These are phyloP conservation scores for Solea senegalensis DNA, from an alignment of 2,113 vertebrate species.

Conservation along the genomic window DNA sequence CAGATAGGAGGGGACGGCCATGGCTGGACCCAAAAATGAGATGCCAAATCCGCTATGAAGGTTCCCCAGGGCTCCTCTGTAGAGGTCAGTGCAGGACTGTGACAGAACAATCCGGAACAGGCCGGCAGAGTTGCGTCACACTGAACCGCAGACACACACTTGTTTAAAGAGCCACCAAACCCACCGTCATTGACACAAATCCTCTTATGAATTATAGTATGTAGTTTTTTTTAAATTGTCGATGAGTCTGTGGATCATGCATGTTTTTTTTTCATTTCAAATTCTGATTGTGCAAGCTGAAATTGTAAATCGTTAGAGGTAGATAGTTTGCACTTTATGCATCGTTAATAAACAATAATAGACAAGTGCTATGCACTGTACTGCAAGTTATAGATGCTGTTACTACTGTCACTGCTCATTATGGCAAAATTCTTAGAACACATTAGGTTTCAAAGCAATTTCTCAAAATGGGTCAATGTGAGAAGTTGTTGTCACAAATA, in stretches of 20 bases:
- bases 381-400: not conserved
- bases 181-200: conserved; percentile 2
- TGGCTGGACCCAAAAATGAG: conserved; percentile 70
- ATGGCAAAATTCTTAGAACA: not conserved
- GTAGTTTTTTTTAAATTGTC: too few species aligned
- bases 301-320: too few species aligned
- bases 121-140: conserved; percentile 53
- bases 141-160: conserved; percentile 17
- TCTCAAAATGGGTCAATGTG: conserved; percentile 36
- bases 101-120: conserved; percentile 59
- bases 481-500: conserved; percentile 21
- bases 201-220: too few species aligned
- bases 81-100: conserved; percentile 77
- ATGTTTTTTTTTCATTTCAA: too few species aligned
- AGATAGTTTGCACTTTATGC: too few species aligned
- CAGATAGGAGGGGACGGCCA: conserved; percentile 79
- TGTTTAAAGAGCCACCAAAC: conserved; percentile 7
- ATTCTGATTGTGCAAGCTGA: too few species aligned
- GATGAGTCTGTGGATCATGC: too few species aligned
- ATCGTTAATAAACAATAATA: too few species aligned
- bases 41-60: conserved; percentile 82
- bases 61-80: conserved; percentile 76
- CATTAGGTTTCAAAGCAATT: not conserved
- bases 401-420: too few species aligned
- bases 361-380: not conserved